A percentile compares a stretch with the other conserved stretches of the same genome.
These are phyloP conservation scores for Pterocles gutturalis DNA, from an alignment of 2,113 vertebrate species.

Conservation along the genomic window DNA sequence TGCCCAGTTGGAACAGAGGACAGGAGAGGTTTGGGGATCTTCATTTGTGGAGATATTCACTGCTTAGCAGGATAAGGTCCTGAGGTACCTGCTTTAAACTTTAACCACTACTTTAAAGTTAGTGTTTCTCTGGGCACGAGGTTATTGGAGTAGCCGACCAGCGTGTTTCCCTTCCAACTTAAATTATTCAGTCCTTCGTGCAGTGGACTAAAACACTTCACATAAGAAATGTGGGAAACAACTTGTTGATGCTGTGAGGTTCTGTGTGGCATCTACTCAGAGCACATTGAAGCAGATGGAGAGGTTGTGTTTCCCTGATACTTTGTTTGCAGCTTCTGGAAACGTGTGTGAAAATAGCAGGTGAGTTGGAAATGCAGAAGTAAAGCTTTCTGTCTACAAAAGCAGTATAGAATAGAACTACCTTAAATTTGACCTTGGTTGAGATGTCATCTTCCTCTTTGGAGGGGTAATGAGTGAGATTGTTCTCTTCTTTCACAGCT, in stretches of 20 bases:
- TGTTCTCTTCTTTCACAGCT: not conserved
- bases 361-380: not conserved
- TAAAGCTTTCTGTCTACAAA: not conserved
- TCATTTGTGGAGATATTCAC: not conserved
- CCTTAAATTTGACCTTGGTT: not conserved
- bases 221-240: not conserved
- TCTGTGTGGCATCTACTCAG: not conserved
- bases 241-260: not conserved
- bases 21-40: not conserved
- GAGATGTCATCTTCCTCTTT: not conserved
- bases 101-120: not conserved
- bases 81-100: not conserved
- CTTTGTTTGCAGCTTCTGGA: not conserved
- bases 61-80: not conserved
- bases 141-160: not conserved
- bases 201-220: not conserved
- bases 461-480: too few species aligned
- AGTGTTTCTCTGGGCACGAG: not conserved
- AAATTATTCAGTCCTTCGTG: not conserved
- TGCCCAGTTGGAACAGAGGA: not conserved
- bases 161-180: not conserved
- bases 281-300: accelerated
- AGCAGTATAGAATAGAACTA: not conserved
- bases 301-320: not conserved
- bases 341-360: not conserved